Conservation (phyloP, 2,888 invertebrate genomes). For the Epirrhoe tristata region DNA sequence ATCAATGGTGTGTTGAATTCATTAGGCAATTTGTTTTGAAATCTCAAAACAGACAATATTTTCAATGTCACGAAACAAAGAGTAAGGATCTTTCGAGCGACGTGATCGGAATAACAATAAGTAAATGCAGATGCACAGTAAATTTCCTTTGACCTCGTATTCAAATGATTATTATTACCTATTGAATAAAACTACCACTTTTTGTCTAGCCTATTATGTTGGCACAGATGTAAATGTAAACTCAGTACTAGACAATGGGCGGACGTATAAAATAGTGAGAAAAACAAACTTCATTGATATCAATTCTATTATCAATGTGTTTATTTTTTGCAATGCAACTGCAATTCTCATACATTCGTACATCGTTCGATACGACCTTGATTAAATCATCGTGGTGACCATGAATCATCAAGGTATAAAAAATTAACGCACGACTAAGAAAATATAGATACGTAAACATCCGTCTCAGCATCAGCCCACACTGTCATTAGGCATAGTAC, state of each 20-base stretch:
- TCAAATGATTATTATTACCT: conserved; percentile 59
- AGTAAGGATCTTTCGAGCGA: conserved; percentile 12
- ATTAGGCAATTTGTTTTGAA: conserved; percentile 18
- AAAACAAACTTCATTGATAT: conserved; percentile 56
- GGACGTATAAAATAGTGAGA: conserved; percentile 73
- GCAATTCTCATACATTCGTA: conserved; percentile 25
- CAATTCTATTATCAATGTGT: conserved; percentile 53
- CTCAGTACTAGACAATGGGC: conserved; percentile 66
- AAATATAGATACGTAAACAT: conserved; percentile 45
- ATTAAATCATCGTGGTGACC: conserved; percentile 60
- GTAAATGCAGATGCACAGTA: conserved; percentile 44
- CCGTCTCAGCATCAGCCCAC: conserved; percentile 42
- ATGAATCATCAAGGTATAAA: conserved; percentile 64
- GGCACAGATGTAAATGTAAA: conserved; percentile 49
- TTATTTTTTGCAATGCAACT: conserved; percentile 45
- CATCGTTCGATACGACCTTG: conserved; percentile 55
- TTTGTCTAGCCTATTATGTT: conserved; percentile 54
- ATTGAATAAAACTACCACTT: conserved; percentile 54
- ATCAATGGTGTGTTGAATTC: conserved; percentile 25
- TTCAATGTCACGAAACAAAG: conserved; percentile 25
- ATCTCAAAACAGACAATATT: conserved; percentile 12
- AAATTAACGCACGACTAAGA: conserved; percentile 56
- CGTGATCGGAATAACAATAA: conserved; percentile 35
- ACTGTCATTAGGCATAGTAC: conserved; percentile 25
- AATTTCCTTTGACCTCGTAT: conserved; percentile 60